Percentiles rank a stretch among this genome's conserved stretches.
Conservation (phyloP, 2,797 vertebrate genomes). For the Brachyrhaphis roseni region DNA sequence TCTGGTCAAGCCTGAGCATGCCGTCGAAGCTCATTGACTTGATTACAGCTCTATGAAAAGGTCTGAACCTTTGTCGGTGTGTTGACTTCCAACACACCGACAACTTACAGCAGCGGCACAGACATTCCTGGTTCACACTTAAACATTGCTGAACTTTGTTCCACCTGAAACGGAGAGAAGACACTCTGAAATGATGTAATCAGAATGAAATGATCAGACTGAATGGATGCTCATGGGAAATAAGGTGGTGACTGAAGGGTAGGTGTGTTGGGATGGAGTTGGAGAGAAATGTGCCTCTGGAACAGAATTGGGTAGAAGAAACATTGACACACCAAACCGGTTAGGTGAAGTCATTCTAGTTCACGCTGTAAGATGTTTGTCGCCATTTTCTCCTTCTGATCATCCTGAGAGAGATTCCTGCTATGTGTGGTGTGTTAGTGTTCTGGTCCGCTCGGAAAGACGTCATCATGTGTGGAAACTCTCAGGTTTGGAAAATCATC, state of each 20-base stretch:
- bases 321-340: background rate
- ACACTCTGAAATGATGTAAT: background rate
- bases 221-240: background rate
- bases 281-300: background rate
- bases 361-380: too few relatives aligned
- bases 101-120: background rate
- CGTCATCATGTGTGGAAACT: too few relatives aligned
- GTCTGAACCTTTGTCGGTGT: too few relatives aligned
- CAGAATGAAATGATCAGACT: background rate
- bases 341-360: background rate
- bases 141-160: background rate
- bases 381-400: too few relatives aligned
- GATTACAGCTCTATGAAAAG: background rate
- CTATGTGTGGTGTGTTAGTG: too few relatives aligned
- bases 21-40: background rate
- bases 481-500: too few relatives aligned
- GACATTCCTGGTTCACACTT: background rate
- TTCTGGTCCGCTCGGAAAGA: too few relatives aligned
- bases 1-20: slow-evolving; percentile 45
- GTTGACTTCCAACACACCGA: background rate
- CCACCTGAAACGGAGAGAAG: background rate
- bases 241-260: background rate
- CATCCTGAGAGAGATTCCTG: too few relatives aligned
- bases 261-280: background rate
- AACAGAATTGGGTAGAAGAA: background rate